Percentiles rank a stretch among this genome's conserved stretches.
Conservation (phyloP, 2,888 invertebrate species). For the Galerucella pusilla region DNA sequence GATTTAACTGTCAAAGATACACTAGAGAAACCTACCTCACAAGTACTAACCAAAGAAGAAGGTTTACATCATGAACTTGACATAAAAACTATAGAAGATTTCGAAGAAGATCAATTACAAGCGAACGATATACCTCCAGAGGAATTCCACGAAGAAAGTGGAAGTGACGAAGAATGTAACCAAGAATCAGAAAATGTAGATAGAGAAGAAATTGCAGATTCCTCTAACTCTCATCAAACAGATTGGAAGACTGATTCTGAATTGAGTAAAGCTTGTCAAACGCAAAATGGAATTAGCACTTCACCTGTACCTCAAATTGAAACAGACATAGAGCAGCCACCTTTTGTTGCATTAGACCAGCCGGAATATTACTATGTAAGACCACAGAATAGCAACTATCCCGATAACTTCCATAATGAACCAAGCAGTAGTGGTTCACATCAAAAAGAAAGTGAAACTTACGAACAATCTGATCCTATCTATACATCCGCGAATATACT, state of each 20-base stretch:
- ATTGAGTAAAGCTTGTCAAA: constrained; percentile 65
- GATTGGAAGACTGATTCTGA: constrained; percentile 48
- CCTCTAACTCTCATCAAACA: constrained; percentile 42
- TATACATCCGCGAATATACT: constrained; percentile 57
- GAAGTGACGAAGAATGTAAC: constrained; percentile 30
- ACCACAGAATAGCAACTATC: constrained; percentile 30
- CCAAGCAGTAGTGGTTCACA: constrained; percentile 29
- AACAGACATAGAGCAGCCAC: constrained; percentile 33
- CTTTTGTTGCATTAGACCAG: constrained; percentile 44
- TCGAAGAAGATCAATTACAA: constrained; percentile 36
- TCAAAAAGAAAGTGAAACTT: constrained; percentile 40
- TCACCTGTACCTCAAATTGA: constrained; percentile 41
- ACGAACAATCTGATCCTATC: constrained; percentile 54
- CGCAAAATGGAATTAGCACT: constrained; percentile 48
- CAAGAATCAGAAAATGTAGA: constrained; percentile 42
- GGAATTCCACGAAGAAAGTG: constrained; percentile 24
- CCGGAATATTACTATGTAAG: constrained; percentile 44
- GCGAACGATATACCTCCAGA: constrained; percentile 41
- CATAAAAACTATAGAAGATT: constrained; percentile 43
- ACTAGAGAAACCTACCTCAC: constrained; percentile 19
- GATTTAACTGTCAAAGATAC: constrained; percentile 27
- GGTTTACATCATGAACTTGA: constrained; percentile 27
- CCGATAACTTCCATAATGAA: constrained; percentile 20
- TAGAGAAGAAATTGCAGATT: constrained; percentile 43
- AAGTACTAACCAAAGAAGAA: constrained; percentile 17